Base-by-base conservation (phyloP, 2,888 invertebrate genomes). In the Alloscopus bannaensis region DNA sequence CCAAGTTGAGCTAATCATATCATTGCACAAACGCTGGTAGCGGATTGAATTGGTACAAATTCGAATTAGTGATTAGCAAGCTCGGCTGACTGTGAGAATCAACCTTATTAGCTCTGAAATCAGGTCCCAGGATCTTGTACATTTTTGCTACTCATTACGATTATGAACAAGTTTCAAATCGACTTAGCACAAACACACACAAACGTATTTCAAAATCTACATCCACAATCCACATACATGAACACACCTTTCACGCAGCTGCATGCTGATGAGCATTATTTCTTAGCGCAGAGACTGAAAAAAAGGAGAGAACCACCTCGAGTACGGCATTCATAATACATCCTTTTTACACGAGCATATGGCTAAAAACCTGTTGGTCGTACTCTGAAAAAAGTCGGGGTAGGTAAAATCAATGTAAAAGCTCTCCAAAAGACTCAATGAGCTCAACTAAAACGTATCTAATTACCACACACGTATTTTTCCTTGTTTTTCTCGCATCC, bases 111-210 rank as follows among this genome's bases (percentile, higher is more conserved):
- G 64, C 6, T 40, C 57, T 29, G 72, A 72, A 72, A 72, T 72
- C 72, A 72, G 72, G 57, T 72, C 72, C 72, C 72, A 65, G 72
- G 72, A 72, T 72, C 72, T 72, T 55, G 55, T 55, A 55, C 52
- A 55, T 42, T 64, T 65, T 72, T 72, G 72, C 72, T 57, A 72
- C 64, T 65, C 72, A 72, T 72, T 72, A 64, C 55, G 72, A 72
- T 72, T 72, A 72, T 29, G 65, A 72, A 72, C 72, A 64, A 65
- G 71, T 71, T 71, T 69, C 1, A 57, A 59, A 36, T 22, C n/a
- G n/a, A n/a, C n/a, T n/a, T n/a, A n/a, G n/a, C n/a, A n/a, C n/a
- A n/a, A n/a, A n/a, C n/a, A n/a, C n/a, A n/a, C n/a, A n/a, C n/a
- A n/a, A n/a, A n/a, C n/a, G n/a, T n/a, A n/a, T n/a, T n/a, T n/a